Base-by-base conservation (phyloP, 2,797 vertebrate species). In the Echeneis naucrates region DNA sequence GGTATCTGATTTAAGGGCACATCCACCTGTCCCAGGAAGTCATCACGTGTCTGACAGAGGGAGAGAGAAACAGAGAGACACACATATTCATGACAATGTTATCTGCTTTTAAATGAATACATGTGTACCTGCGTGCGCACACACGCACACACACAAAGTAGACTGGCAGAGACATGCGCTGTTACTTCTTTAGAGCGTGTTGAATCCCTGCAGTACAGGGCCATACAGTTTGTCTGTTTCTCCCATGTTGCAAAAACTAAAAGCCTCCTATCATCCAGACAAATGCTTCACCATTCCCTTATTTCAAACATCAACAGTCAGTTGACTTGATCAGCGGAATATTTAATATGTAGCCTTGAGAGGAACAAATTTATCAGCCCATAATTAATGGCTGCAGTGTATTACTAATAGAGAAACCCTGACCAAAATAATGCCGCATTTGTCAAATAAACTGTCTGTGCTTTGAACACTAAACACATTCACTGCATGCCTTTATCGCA, bases 21-120 rank as follows among this genome's bases (percentile, higher is more conserved):
- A 70, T 99, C 97, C 93, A 98, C 97, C 92, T 99, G 97, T 67
- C 98, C 98, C 30, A 99, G 95, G 84, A 99, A 99, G 93, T 99
- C 97, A 95, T 99, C 97, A 88, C 98, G 96, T 66, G 98, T 99
- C 98, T 99, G 86, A 68, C 21, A 63, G 37, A 40, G 27, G 78
- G 47, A 40, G 27, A 33, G 45, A 58, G 54, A n/a, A n/a, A n/a
- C n/a, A 54, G 35, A 64, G n/a, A 62, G 56, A 42, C 33, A 65
- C 12, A 60, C 4, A 83, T 13, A 78, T 84, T 63, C 23, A 40
- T 38, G 11, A 35, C 50, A 80, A 24, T 60, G 68, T 42, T 14
- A 72, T 47, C 11, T 48, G 4, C 24, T 38, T 16, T 1, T 17
- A 19, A 40, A 23, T 37, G 10, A 0, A 16, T 54, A 27, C 48